These are phyloP conservation scores for Candidula unifasciata DNA, from an alignment of 2,888 invertebrate genomes.

Conservation along the genomic window DNA sequence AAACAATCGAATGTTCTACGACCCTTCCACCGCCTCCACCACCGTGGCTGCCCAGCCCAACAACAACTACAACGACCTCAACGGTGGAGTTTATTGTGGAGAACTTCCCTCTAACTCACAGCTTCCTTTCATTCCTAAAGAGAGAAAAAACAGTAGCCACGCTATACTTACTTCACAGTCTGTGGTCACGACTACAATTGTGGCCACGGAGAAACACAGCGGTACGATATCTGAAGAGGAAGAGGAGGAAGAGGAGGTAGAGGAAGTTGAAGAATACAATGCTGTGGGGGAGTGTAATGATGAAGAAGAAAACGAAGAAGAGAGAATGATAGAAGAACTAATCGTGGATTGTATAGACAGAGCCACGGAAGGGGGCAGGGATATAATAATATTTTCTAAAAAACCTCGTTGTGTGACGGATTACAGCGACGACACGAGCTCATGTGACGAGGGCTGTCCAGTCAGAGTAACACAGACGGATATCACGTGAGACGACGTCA, in stretches of 20 bases:
- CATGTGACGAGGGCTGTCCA: slow-evolving; percentile 39
- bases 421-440: slow-evolving; percentile 6
- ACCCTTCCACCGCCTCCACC: slow-evolving; percentile 52
- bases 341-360: not conserved
- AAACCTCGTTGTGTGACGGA: not conserved
- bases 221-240: not conserved
- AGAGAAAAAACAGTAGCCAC: slow-evolving; percentile 20
- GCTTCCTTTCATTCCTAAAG: slow-evolving; percentile 7
- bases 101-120: slow-evolving; percentile 24
- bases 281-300: slow-evolving; percentile 14
- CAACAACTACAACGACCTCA: slow-evolving; percentile 37
- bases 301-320: slow-evolving; percentile 12
- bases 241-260: slow-evolving; percentile 10
- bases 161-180: slow-evolving; percentile 26
- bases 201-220: not conserved
- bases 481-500: slow-evolving; percentile 31
- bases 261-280: not conserved
- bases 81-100: slow-evolving; percentile 49
- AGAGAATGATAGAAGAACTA: slow-evolving; percentile 7
- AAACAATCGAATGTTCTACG: slow-evolving; percentile 56
- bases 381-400: not conserved
- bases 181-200: slow-evolving; percentile 3
- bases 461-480: slow-evolving; percentile 24
- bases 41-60: slow-evolving; percentile 17
- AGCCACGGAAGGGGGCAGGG: not conserved